Conservation (phyloP, 2,797 vertebrate species). For the Gymnoscopelus braueri region DNA sequence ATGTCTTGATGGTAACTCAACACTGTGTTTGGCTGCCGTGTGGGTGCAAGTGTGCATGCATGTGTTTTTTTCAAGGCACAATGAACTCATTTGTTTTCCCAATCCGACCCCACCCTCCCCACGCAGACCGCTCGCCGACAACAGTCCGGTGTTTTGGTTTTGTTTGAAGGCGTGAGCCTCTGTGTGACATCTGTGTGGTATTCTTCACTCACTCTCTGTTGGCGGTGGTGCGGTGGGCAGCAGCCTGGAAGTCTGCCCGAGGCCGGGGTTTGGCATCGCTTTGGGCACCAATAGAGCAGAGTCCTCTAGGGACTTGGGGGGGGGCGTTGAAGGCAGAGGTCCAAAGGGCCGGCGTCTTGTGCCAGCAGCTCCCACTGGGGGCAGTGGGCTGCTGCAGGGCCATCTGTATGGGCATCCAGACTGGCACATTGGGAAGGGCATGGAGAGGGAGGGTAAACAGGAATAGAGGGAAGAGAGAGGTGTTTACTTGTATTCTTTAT, state of each 20-base stretch:
- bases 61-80: conserved; percentile 64
- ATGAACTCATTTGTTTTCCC: conserved; percentile 69
- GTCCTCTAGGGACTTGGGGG: conserved; percentile 59
- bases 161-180: conserved; percentile 14
- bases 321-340: conserved; percentile 53
- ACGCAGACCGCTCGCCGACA: conserved; percentile 1
- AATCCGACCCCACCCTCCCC: conserved; percentile 36
- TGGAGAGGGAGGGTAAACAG: conserved; percentile 30
- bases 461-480: conserved; percentile 32
- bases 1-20: conserved; percentile 69
- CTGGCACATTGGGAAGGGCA: conserved; percentile 48
- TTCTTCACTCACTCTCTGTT: conserved; percentile 35
- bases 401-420: conserved; percentile 71
- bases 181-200: too few relatives aligned
- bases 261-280: conserved; percentile 33
- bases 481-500: conserved; percentile 50
- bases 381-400: conserved; percentile 66
- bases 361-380: conserved; percentile 68
- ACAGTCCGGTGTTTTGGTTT: conserved; percentile 32
- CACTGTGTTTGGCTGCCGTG: conserved; percentile 60
- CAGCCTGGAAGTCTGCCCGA: conserved; percentile 48
- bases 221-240: conserved; percentile 39
- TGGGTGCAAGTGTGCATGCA: conserved; percentile 73
- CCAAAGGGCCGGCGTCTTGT: conserved; percentile 56
- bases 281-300: conserved; percentile 61